Evolutionary conservation across 2,113 vertebrate genomes (phyloP), one percentile per base, ranked within the genome.

Genomic region (Eclectus roratus): DNA sequence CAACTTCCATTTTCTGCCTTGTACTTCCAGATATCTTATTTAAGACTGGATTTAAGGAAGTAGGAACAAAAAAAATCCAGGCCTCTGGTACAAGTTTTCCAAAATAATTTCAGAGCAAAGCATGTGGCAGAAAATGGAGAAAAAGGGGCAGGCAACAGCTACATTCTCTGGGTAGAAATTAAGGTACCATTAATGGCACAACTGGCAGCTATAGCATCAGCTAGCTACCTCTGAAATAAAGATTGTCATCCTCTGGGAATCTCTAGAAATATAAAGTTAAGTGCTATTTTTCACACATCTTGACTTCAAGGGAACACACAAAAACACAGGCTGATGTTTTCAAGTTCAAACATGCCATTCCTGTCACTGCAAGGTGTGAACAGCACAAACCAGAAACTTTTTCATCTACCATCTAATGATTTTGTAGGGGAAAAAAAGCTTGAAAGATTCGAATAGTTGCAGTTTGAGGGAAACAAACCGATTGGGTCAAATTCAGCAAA

Each of bases 241-340:
- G 89, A 41, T 0, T 74, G 25, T 3, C 87, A 79, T 61, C 46
- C 84, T 64, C 6, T 12, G 63, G 85, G 81, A 56, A 82, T 23
- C 52, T 94, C 93, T 49, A 82, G 74, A 61, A 64, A n/a, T 21
- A 74, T 11, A 39, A n/a, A 91, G 68, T 18, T 11, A 35, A 95
- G 66, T 76, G 91, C 66, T 87, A 74, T 79, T 94, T 96, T 95
- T 95, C 95, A 93, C 90, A 94, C 93, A 87, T 60, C 50, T 20
- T 24, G 33, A 93, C 88, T 97, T 95, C 71, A 94, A 96, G 79
- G 49, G 74, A 90, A 31, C 52, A 24, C 81, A 79, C 50, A 12
- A 43, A 50, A 76, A 43, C 78, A 25, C 53, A 49, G 85, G 58
- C 85, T 91, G 92, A 85, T 93, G 94, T 80, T 96, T 94, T 88